These are phyloP conservation scores for Caenorhabditis plicata DNA, from an alignment of 2,888 invertebrate species.

Conservation along the genomic window DNA sequence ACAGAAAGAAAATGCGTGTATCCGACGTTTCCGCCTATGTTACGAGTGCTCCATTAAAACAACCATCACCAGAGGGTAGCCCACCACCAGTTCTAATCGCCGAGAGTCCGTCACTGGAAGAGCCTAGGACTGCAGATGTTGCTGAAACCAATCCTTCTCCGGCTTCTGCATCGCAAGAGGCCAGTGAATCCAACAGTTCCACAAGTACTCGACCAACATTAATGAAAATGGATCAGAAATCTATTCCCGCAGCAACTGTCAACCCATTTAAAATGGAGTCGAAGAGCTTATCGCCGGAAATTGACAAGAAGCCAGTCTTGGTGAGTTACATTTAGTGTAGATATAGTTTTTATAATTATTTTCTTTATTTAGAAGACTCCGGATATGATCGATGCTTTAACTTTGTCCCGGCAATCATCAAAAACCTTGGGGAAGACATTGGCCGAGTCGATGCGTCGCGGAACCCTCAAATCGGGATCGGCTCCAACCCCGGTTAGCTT, in stretches of 20 bases:
- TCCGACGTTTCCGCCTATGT: slow-evolving; percentile 5
- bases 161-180: too few species aligned
- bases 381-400: slow-evolving; percentile 1
- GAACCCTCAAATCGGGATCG: background rate
- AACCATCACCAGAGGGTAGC: background rate
- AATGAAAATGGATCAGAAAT: too few species aligned
- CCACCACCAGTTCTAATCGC: background rate
- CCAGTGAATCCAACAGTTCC: too few species aligned
- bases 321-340: background rate
- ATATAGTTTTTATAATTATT: too few species aligned
- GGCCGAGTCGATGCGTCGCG: slow-evolving; percentile 4
- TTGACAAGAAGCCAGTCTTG: background rate
- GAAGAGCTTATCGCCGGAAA: background rate
- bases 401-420: background rate
- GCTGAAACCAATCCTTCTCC: too few species aligned
- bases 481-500: background rate
- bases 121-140: too few species aligned
- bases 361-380: too few species aligned
- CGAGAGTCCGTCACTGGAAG: background rate
- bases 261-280: background rate
- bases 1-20: background rate
- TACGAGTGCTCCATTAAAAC: background rate
- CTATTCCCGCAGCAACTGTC: too few species aligned
- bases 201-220: too few species aligned
- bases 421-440: slow-evolving; percentile 3